These are phyloP conservation scores for Steromphala cineraria DNA, from an alignment of 2,888 invertebrate species.

Conservation along the genomic window DNA sequence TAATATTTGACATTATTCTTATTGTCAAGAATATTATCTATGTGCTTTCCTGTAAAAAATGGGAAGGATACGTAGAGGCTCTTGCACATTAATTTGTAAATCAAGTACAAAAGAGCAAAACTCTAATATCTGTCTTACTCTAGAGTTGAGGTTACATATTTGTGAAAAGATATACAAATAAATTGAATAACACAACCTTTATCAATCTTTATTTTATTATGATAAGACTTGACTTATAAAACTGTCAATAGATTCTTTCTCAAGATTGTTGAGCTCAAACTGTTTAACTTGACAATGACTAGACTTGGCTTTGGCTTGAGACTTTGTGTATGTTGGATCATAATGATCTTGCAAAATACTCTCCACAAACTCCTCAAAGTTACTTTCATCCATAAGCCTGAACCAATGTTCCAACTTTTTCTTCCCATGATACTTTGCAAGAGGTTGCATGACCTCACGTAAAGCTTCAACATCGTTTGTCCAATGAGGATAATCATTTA, in stretches of 20 bases:
- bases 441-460: constrained; percentile 35
- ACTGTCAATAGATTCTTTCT: background rate
- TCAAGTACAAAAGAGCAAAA: too few species aligned
- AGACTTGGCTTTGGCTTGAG: constrained; percentile 51
- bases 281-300: background rate
- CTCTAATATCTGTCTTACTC: too few species aligned
- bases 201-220: background rate
- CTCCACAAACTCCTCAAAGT: constrained; percentile 54
- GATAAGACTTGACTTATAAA: constrained; percentile 8
- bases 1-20: too few species aligned
- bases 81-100: too few species aligned
- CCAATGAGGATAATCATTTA: constrained; percentile 53
- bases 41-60: too few species aligned
- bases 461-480: constrained; percentile 42
- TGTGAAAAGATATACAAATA: too few species aligned
- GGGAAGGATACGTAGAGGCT: too few species aligned
- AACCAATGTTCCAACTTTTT: constrained; percentile 45
- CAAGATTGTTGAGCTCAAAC: background rate
- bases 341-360: constrained; percentile 52
- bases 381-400: constrained; percentile 38
- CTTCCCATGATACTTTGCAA: constrained; percentile 41
- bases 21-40: too few species aligned
- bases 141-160: too few species aligned
- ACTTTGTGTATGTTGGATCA: constrained; percentile 50
- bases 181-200: too few species aligned